Conservation (phyloP, 2,888 invertebrate genomes). For the Diogma glabrata region DNA sequence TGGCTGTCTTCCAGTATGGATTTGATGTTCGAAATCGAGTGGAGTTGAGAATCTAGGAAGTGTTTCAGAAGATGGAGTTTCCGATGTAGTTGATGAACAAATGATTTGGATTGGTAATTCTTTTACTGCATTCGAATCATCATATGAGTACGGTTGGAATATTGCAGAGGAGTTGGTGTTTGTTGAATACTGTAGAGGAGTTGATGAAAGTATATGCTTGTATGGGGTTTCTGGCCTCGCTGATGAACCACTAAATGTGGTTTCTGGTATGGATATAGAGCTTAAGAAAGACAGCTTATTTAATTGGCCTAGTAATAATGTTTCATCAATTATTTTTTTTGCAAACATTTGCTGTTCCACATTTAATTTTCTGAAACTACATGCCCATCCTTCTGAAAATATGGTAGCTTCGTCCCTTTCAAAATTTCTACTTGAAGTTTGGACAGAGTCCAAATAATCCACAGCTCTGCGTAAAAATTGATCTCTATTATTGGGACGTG, state of each 20-base stretch:
- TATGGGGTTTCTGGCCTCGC: not conserved
- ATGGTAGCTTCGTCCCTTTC: not conserved
- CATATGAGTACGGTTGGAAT: not conserved
- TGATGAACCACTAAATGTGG: not conserved
- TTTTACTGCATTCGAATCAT: constrained; percentile 2
- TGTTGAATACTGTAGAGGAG: too few species aligned
- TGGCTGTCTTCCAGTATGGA: not conserved
- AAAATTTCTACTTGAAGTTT: not conserved
- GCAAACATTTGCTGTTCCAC: not conserved
- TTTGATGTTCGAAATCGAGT: not conserved
- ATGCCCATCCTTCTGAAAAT: not conserved
- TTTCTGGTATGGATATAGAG: not conserved
- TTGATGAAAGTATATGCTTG: too few species aligned
- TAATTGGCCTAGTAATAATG: constrained; percentile 3
- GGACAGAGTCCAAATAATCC: not conserved
- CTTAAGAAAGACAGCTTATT: not conserved
- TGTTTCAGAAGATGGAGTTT: not conserved
- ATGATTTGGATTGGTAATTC: not conserved
- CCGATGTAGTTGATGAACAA: not conserved
- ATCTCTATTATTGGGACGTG: not conserved
- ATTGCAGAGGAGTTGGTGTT: not conserved
- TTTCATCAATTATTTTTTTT: not conserved
- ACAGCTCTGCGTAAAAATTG: constrained; percentile 4
- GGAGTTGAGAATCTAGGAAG: not conserved
- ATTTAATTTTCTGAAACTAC: not conserved